Percentiles rank a stretch among this genome's conserved stretches.
Conservation (phyloP, 2,113 vertebrate species). For the Plotosus lineatus region DNA sequence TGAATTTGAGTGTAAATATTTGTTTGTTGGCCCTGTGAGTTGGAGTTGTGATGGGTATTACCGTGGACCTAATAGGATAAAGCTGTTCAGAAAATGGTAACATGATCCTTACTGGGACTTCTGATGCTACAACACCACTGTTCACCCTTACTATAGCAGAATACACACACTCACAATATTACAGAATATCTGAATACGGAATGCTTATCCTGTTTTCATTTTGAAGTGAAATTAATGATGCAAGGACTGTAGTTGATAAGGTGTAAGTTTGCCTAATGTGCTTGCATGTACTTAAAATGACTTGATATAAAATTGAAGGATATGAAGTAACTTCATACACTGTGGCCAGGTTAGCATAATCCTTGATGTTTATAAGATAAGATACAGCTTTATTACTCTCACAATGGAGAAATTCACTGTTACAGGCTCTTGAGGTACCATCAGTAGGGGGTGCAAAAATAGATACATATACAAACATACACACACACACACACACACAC, state of each 20-base stretch:
- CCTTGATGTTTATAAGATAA: no score
- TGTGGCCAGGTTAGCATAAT: conserved; percentile 44
- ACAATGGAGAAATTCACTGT: no score
- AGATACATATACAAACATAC: no score
- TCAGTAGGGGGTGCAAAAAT: no score
- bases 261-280: neutral
- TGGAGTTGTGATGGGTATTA: no score
- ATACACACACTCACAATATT: conserved; percentile 2
- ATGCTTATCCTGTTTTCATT: neutral
- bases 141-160: neutral
- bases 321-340: conserved; percentile 34
- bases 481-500: no score
- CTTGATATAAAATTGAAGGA: conserved; percentile 16
- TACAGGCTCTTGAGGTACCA: no score
- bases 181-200: neutral
- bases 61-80: no score
- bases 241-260: neutral
- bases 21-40: no score
- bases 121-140: conserved; percentile 56
- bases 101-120: conserved; percentile 67
- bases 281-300: neutral
- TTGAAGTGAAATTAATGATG: neutral
- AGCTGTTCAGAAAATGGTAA: no score
- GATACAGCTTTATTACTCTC: no score
- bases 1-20: no score